Conservation (phyloP, 2,797 vertebrate genomes). For the Apogon hyalosoma region DNA sequence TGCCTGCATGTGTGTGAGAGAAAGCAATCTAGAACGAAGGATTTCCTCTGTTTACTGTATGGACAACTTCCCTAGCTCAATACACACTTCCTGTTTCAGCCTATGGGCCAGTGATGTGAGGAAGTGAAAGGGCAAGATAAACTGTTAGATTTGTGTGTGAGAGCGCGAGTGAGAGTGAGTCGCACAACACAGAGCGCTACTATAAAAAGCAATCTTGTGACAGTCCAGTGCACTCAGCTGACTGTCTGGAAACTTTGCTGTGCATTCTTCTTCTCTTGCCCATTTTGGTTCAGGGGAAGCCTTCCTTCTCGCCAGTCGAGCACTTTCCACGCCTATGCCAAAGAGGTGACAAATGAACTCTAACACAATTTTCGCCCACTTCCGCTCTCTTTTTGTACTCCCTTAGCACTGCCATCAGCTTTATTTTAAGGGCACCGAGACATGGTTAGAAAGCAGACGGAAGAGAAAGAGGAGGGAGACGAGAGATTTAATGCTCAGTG, state of each 20-base stretch:
- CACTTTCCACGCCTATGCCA: conserved; percentile 3
- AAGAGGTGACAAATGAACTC: conserved; percentile 15
- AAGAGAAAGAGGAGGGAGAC: conserved; percentile 10
- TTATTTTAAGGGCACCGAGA: conserved; percentile 19
- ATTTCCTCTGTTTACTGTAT: conserved; percentile 65
- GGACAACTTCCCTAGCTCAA: conserved; percentile 60
- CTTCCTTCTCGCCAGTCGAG: conserved; percentile 9
- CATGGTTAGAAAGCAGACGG: conserved; percentile 25
- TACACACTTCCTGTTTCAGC: conserved; percentile 65
- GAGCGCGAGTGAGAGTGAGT: conserved; percentile 12
- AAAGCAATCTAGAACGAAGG: conserved; percentile 57
- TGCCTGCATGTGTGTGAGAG: conserved; percentile 12
- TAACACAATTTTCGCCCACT: conserved; percentile 8
- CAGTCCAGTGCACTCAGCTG: conserved; percentile 70
- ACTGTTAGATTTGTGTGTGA: conserved; percentile 21
- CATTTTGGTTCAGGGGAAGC: conserved; percentile 30
- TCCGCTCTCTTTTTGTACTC: conserved; percentile 2
- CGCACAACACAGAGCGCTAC: conserved; percentile 56
- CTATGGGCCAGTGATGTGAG: conserved; percentile 28
- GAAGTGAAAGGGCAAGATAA: conserved; percentile 56
- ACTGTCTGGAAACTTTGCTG: conserved; percentile 63
- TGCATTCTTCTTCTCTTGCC: conserved; percentile 29
- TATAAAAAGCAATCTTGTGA: conserved; percentile 77
- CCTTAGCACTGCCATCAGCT: conserved; percentile 3
- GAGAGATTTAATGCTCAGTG: conserved; percentile 39